These are phyloP conservation scores for Cercocebus atys DNA, from an alignment of 2,113 vertebrate genomes.

Conservation along the genomic window DNA sequence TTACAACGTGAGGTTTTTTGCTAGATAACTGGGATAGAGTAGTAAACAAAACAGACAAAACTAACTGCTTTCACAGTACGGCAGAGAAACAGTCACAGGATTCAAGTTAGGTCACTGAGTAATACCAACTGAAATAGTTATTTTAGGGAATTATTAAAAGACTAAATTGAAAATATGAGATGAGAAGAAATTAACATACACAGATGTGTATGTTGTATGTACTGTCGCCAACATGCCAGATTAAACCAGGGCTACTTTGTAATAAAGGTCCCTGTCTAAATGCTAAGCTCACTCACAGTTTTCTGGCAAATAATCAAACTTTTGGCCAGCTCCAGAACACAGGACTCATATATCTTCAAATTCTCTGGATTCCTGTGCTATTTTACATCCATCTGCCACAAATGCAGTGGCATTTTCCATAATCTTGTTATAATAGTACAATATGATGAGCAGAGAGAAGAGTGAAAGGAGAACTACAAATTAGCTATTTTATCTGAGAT, in stretches of 20 bases:
- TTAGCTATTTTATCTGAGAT: not conserved
- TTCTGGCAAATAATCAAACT: not conserved
- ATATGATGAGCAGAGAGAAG: not conserved
- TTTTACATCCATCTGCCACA: not conserved
- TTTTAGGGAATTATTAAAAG: not conserved
- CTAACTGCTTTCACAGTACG: not conserved
- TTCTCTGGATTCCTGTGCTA: not conserved
- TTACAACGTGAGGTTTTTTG: not conserved
- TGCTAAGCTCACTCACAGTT: not conserved
- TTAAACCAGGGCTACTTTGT: not conserved
- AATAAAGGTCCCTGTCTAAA: not conserved
- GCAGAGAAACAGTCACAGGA: not conserved
- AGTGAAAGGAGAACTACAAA: not conserved
- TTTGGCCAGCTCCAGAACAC: not conserved
- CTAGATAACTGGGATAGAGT: not conserved
- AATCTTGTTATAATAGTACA: not conserved
- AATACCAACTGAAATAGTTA: not conserved
- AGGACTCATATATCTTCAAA: not conserved
- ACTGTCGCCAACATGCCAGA: not conserved
- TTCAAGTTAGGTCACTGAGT: not conserved
- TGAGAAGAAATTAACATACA: not conserved
- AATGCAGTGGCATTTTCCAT: not conserved
- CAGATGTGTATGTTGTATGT: not conserved
- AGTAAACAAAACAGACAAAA: not conserved
- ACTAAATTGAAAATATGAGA: not conserved